These are phyloP conservation scores for Drosophila truncata DNA, from an alignment of 1,140 invertebrate genomes.

Conservation along the genomic window DNA sequence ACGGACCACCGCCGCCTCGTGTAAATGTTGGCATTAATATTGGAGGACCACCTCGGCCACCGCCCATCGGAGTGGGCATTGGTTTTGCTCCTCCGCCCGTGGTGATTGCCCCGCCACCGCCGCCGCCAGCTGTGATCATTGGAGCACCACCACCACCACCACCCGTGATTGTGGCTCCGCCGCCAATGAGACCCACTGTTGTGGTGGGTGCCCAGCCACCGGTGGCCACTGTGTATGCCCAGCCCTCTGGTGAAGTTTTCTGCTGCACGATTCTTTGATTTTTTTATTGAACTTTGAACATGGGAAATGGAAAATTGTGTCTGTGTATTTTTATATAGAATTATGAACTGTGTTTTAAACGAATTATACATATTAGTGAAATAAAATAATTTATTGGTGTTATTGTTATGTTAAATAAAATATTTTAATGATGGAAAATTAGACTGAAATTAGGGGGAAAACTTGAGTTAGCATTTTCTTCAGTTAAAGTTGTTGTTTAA, in stretches of 20 bases:
- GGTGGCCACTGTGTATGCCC: slow-evolving; percentile 48
- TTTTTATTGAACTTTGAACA: neutral
- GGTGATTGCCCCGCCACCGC: slow-evolving; percentile 30
- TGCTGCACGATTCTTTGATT: slow-evolving; percentile 57
- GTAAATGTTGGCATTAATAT: slow-evolving; percentile 76
- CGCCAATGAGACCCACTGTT: slow-evolving; percentile 51
- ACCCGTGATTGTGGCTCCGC: slow-evolving; percentile 28
- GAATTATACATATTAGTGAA: slow-evolving; percentile 7
- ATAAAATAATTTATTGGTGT: slow-evolving; percentile 37
- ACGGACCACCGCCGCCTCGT: slow-evolving; percentile 53
- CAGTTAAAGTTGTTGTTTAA: neutral
- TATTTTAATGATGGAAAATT: too few species aligned
- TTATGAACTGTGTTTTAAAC: neutral
- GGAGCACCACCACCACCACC: slow-evolving; percentile 49
- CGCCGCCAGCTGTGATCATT: slow-evolving; percentile 37
- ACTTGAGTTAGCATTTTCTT: neutral
- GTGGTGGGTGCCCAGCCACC: slow-evolving; percentile 49
- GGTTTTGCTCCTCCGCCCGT: slow-evolving; percentile 50
- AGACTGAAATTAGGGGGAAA: neutral
- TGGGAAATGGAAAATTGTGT: neutral
- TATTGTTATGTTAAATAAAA: neutral
- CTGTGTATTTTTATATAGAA: slow-evolving; percentile 17
- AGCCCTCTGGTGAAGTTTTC: slow-evolving; percentile 41
- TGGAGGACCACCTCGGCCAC: slow-evolving; percentile 58
- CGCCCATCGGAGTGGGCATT: slow-evolving; percentile 67